A percentile compares a stretch with the other conserved stretches of the same genome.
Conservation (phyloP, 2,888 invertebrate genomes). For the Arctia plantaginis region DNA sequence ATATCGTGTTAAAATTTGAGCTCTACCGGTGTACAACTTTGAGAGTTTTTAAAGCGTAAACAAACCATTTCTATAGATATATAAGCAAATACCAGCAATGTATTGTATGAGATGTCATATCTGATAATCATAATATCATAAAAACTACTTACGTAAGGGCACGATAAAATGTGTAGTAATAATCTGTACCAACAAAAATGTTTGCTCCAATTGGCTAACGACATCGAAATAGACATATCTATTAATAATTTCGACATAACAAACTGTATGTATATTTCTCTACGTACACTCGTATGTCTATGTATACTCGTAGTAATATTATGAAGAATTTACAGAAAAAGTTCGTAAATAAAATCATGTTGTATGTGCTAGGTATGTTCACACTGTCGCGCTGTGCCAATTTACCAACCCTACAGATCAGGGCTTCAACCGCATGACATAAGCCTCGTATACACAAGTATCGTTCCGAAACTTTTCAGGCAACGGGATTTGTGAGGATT, state of each 20-base stretch:
- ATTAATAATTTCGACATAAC: not conserved
- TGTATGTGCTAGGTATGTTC: not conserved
- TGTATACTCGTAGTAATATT: too few relatives aligned
- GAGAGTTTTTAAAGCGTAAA: too few relatives aligned
- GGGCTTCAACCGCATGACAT: slow-evolving; percentile 48
- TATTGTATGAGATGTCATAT: too few relatives aligned
- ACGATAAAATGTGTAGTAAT: too few relatives aligned
- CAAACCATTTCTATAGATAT: too few relatives aligned
- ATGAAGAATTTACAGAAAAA: not conserved
- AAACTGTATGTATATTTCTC: not conserved
- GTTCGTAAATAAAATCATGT: not conserved
- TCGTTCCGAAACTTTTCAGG: slow-evolving; percentile 65
- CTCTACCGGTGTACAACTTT: too few relatives aligned
- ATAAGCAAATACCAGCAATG: too few relatives aligned
- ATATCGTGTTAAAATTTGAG: too few relatives aligned
- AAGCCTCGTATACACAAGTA: slow-evolving; percentile 61
- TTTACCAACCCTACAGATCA: slow-evolving; percentile 40
- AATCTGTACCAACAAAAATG: not conserved
- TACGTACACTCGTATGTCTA: too few relatives aligned
- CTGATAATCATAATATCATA: too few relatives aligned
- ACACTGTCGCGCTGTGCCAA: slow-evolving; percentile 7
- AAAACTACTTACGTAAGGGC: too few relatives aligned
- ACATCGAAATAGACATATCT: not conserved
- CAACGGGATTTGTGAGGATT: slow-evolving; percentile 72
- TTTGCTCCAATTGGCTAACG: not conserved